phyloP scores from a whole-genome alignment of 2,797 vertebrate genomes.

The Mormyrops boulengeri region DNA sequence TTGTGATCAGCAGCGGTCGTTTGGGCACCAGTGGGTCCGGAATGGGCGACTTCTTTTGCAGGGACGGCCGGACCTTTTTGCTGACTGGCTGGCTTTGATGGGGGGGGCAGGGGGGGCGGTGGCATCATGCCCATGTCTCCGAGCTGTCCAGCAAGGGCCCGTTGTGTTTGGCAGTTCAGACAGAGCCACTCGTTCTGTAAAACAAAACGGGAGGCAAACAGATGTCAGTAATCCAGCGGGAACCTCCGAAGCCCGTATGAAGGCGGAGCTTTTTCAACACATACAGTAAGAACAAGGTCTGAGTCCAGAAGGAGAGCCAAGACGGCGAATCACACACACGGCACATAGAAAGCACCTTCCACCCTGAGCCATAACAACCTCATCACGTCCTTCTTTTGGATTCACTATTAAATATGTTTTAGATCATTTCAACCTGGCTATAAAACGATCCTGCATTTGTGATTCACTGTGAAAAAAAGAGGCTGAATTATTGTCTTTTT shows the following conservation, averaged over 20 bases:
- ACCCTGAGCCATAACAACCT: neutral
- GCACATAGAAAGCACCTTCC: neutral
- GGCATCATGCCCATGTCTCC: conserved; percentile 64
- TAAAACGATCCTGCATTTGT: neutral
- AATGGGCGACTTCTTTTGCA: conserved; percentile 38
- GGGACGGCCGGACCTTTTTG: conserved; percentile 26
- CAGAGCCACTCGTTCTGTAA: conserved; percentile 98
- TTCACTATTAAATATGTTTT: neutral
- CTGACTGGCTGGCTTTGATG: conserved; percentile 46
- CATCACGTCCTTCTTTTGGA: neutral
- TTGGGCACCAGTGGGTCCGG: neutral
- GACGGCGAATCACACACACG: neutral
- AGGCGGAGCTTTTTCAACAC: neutral
- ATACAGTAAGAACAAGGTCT: neutral
- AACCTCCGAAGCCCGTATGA: neutral
- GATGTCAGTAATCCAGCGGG: neutral
- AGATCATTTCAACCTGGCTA: neutral
- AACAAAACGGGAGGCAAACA: conserved; percentile 21
- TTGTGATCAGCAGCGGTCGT: neutral
- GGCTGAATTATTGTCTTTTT: neutral
- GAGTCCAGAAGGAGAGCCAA: neutral
- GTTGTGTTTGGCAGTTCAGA: conserved; percentile 93
- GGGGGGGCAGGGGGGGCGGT: conserved; percentile 47
- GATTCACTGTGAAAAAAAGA: neutral
- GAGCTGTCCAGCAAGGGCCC: conserved; percentile 83